phyloP scores from a whole-genome alignment of 1,140 invertebrate genomes.

The Mycetomoellerius zeteki region DNA sequence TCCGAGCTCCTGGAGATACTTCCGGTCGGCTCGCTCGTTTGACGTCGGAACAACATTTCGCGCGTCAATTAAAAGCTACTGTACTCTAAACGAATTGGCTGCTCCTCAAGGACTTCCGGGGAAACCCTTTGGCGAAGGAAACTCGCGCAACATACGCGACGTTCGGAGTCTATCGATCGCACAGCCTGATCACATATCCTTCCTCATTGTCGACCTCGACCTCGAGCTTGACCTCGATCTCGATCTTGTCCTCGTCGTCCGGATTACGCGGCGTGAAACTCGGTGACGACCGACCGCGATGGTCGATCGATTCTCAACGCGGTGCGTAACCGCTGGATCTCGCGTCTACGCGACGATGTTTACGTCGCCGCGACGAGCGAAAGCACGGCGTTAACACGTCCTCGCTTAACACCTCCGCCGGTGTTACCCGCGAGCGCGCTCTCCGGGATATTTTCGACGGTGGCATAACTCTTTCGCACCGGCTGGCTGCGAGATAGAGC shows the following conservation, averaged over 20 bases:
- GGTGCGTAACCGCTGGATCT: background rate
- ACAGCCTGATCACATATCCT: background rate
- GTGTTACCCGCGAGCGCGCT: constrained; percentile 32
- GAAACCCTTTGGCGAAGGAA: background rate
- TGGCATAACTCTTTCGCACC: constrained; percentile 42
- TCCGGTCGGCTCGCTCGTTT: constrained; percentile 82
- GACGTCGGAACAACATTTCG: constrained; percentile 80
- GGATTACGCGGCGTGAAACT: background rate
- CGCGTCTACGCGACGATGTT: constrained; percentile 16
- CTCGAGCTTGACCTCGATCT: background rate
- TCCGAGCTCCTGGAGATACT: constrained; percentile 61
- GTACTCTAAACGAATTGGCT: background rate
- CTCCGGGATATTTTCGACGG: constrained; percentile 46
- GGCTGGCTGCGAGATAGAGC: background rate
- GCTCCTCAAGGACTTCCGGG: background rate
- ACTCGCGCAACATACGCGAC: background rate
- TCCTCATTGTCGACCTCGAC: background rate
- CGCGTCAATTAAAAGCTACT: background rate
- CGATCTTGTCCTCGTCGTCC: background rate
- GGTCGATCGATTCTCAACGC: background rate
- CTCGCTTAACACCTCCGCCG: constrained; percentile 45
- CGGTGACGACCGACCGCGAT: background rate
- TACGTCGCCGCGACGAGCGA: constrained; percentile 18
- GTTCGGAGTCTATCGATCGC: background rate
- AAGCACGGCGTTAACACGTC: constrained; percentile 37